Base-by-base conservation (phyloP, 2,113 vertebrate genomes). In the Tetraodon nigroviridis region DNA sequence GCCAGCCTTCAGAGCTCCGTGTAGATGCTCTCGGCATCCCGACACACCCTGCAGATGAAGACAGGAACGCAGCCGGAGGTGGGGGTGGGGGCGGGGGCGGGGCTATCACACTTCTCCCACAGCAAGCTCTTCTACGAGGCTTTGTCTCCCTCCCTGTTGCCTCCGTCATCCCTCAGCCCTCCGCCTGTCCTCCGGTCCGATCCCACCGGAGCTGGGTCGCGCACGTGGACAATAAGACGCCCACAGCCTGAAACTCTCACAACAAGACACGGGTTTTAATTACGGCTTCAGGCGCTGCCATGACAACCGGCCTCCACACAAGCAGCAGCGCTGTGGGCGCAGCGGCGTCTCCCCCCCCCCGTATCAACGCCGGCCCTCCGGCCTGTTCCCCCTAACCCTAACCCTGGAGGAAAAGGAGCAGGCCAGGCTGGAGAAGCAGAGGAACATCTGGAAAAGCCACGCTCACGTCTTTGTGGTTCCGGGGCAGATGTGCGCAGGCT, bases 161-260 rank as follows among this genome's bases (percentile, higher is more conserved):
- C 48, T 64, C 79, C 87, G 75, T 80, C 64, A 54, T 76, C 72
- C 69, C 82, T 80, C 62, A 61, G 84, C 77, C 89, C 87, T 87
- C 91, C 24, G 71, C 70, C 80, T 75, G 73, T 81, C 72, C 75
- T 82, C 75, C 65, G 50, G 18, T 53, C 49, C 56, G 21, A 61
- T 65, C 60, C 32, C 32, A 37, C 12, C 32, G 10, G 10, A 37
- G 11, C 32, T 37, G 3, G 22, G 22, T 5, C 22, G 5, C 22
- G 5, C 22, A 24, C 5, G 22, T 24, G 22, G 22, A 24, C 22
- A 24, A 24, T 24, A 24, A 24, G 5, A 24, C 22, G 5, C 29
- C 29, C 29, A 32, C 52, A 5, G 13, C 12, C 29, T 48, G 15
- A 21, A 57, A 60, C 49, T 46, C 40, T 57, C 19, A 13, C 29